Evolutionary conservation across 2,888 invertebrate species (phyloP).

Genomic region (Lysandra coridon): DNA sequence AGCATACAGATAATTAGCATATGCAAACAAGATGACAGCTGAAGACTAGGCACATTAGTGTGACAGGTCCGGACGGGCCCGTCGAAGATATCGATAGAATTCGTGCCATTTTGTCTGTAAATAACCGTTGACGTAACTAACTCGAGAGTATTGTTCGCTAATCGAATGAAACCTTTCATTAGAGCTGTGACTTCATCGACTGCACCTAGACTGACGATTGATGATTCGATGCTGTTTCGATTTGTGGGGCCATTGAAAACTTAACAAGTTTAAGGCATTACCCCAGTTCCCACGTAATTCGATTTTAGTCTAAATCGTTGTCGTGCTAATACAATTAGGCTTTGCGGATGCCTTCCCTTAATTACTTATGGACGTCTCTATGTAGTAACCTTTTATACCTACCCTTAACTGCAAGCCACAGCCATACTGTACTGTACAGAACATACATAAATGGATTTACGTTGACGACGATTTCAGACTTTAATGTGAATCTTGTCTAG

Average conservation of each 20-base stretch:
- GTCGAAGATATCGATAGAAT: constrained; percentile 59
- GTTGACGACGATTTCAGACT: neutral
- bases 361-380: neutral
- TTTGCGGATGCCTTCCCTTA: neutral
- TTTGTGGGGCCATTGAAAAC: constrained; percentile 69
- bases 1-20: constrained; percentile 36
- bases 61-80: constrained; percentile 57
- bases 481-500: constrained; percentile 3
- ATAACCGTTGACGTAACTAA: constrained; percentile 41
- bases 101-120: constrained; percentile 58
- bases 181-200: constrained; percentile 50
- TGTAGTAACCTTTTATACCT: neutral
- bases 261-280: constrained; percentile 57
- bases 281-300: constrained; percentile 53
- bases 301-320: constrained; percentile 9
- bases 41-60: constrained; percentile 51
- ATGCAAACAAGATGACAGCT: constrained; percentile 39
- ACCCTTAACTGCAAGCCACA: neutral
- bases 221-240: constrained; percentile 68
- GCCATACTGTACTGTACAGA: neutral
- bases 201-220: constrained; percentile 61
- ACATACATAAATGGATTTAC: neutral
- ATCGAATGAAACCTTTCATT: constrained; percentile 53
- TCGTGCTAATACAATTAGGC: neutral
- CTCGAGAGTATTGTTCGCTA: constrained; percentile 32